Evolutionary conservation across 2,888 invertebrate genomes (phyloP).

Genomic region (Marronus borbonicus): DNA sequence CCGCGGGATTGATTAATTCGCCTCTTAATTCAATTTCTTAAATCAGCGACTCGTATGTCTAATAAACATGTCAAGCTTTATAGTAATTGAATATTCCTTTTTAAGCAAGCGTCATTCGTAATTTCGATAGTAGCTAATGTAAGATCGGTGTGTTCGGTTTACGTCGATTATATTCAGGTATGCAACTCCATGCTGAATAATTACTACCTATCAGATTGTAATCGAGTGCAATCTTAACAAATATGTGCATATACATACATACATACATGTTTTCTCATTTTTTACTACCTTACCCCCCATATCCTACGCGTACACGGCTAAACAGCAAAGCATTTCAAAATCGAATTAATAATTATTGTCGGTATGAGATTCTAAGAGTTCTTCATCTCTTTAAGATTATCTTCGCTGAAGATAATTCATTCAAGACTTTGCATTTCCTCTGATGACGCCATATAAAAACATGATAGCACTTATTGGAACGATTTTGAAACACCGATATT

Average conservation of each 20-base stretch:
- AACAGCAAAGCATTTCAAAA: too few relatives aligned
- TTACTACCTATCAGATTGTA: too few relatives aligned
- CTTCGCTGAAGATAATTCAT: neutral
- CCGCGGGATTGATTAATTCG: neutral
- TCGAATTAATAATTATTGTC: too few relatives aligned
- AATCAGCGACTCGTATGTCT: neutral
- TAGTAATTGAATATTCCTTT: neutral
- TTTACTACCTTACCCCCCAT: neutral
- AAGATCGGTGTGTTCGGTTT: neutral
- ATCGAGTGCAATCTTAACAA: too few relatives aligned
- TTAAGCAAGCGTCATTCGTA: neutral
- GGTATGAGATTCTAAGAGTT: too few relatives aligned
- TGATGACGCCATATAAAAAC: neutral
- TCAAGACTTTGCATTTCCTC: too few relatives aligned
- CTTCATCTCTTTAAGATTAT: too few relatives aligned
- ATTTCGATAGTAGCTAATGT: neutral
- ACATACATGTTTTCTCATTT: neutral
- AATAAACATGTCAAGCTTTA: constrained; percentile 10
- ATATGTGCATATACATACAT: too few relatives aligned
- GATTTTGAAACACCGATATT: neutral
- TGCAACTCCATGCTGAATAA: neutral
- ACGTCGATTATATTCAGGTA: neutral
- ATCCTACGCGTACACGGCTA: too few relatives aligned
- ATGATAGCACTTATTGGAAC: neutral
- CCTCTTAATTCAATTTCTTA: neutral